These are phyloP conservation scores for Tetrax tetrax DNA, from an alignment of 2,113 vertebrate genomes.

Conservation along the genomic window DNA sequence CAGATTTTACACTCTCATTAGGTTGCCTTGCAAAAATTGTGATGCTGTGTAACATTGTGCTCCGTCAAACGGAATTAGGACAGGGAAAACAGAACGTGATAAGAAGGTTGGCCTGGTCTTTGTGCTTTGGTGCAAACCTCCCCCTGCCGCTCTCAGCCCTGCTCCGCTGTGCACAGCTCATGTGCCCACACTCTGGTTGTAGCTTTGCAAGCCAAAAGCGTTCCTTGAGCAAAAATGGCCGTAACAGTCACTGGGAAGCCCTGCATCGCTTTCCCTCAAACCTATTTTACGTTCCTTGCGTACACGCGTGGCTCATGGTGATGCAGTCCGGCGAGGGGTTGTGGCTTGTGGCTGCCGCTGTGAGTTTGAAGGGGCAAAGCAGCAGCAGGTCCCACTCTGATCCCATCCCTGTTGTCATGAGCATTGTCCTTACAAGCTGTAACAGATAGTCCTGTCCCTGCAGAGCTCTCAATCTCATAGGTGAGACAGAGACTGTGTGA, in stretches of 20 bases:
- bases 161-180: background rate
- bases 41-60: no score
- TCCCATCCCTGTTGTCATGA: fast-evolving
- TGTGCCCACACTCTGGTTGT: fast-evolving
- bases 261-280: fast-evolving
- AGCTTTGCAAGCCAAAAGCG: background rate
- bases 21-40: background rate
- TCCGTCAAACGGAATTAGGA: background rate
- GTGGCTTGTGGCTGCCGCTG: fast-evolving
- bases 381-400: background rate
- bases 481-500: background rate
- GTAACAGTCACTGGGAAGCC: background rate
- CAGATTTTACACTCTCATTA: background rate
- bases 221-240: background rate
- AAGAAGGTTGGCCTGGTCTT: background rate
- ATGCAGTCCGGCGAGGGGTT: fast-evolving
- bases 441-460: background rate
- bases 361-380: background rate
- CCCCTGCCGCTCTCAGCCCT: background rate
- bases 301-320: fast-evolving
- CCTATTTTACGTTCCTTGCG: fast-evolving
- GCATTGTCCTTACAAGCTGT: background rate
- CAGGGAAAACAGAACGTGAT: background rate
- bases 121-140: background rate
- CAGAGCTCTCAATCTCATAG: background rate